Evolutionary conservation across 92 coral and sea anemone species (phyloP).

Genomic region (Epizoanthus rinbou): DNA sequence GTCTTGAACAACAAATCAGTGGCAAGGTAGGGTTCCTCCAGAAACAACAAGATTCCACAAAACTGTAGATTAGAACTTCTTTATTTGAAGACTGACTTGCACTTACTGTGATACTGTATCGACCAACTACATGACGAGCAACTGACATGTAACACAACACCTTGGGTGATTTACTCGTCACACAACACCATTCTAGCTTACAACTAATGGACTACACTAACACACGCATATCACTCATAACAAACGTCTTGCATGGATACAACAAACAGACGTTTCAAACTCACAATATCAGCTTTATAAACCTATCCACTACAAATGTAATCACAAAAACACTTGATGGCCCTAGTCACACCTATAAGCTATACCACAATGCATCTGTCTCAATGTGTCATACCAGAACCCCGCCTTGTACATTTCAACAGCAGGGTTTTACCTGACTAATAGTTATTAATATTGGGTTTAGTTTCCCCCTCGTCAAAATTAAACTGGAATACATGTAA

Average conservation of each 20-base stretch:
- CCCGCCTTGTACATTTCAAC: too few relatives aligned
- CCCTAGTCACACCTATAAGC: not conserved
- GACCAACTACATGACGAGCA: constrained; percentile 10
- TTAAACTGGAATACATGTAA: too few relatives aligned
- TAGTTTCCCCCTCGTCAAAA: too few relatives aligned
- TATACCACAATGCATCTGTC: constrained; percentile 18
- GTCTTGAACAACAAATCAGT: too few relatives aligned
- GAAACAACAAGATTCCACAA: not conserved
- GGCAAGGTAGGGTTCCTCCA: not conserved
- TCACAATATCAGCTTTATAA: constrained; percentile 35
- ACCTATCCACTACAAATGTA: constrained; percentile 12
- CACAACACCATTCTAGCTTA: constrained; percentile 30
- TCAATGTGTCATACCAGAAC: too few relatives aligned
- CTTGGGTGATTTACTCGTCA: constrained; percentile 24
- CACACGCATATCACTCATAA: constrained; percentile 15
- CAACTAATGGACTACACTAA: constrained; percentile 21
- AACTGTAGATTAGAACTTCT: not conserved
- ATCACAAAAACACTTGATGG: constrained; percentile 19
- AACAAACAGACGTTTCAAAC: constrained; percentile 31
- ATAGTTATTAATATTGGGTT: too few relatives aligned
- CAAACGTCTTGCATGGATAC: constrained; percentile 41
- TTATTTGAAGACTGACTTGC: not conserved
- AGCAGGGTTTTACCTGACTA: too few relatives aligned
- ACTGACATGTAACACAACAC: constrained; percentile 13
- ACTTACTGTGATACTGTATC: constrained; percentile 11